phyloP scores from a whole-genome alignment of 92 coral and sea anemone genomes.

The Desmophyllum pertusum region DNA sequence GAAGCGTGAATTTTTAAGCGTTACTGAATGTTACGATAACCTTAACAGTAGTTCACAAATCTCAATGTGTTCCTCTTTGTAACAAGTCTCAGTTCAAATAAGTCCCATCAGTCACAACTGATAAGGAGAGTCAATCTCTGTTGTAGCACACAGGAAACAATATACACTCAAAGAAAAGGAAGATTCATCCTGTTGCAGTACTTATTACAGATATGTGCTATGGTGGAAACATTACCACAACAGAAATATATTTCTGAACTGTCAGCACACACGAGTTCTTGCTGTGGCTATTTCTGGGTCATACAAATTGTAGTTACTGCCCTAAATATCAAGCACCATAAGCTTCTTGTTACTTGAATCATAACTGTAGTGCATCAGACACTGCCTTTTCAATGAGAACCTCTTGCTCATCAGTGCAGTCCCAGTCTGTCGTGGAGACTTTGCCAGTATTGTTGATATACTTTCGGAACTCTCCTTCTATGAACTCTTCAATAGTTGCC shows the following conservation, averaged over 20 bases:
- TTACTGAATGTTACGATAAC: too few relatives aligned
- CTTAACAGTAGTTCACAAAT: neutral
- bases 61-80: neutral
- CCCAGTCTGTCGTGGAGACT: conserved; percentile 28
- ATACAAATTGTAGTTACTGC: conserved; percentile 53
- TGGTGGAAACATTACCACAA: conserved; percentile 63
- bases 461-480: conserved; percentile 54
- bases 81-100: neutral
- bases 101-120: neutral
- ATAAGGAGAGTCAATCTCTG: neutral
- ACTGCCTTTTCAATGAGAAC: conserved; percentile 64
- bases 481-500: conserved; percentile 67
- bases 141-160: neutral
- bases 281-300: conserved; percentile 71
- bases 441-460: conserved; percentile 63
- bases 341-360: conserved; percentile 19
- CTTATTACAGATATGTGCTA: conserved; percentile 48
- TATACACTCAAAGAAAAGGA: conserved; percentile 11
- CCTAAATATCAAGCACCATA: too few relatives aligned
- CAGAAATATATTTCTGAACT: conserved; percentile 61
- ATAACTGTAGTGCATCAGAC: conserved; percentile 54
- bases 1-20: too few relatives aligned
- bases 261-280: conserved; percentile 19
- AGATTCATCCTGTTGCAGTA: conserved; percentile 47
- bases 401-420: conserved; percentile 21